A percentile compares a stretch with the other conserved stretches of the same genome.
phyloP scores from a whole-genome alignment of 2,888 invertebrate species.

The Tethea ocularis region DNA sequence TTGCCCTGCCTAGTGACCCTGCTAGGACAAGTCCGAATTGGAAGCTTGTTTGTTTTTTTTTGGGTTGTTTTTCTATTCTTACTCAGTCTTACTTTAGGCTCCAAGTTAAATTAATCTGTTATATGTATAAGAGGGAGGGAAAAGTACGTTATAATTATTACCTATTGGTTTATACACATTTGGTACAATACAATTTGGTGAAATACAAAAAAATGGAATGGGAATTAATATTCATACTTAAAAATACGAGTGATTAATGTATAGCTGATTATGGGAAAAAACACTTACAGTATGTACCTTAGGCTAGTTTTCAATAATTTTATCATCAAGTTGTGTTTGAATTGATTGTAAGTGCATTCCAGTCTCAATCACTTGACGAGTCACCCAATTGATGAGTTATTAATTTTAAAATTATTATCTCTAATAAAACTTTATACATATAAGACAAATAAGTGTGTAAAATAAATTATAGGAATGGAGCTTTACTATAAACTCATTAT shows the following conservation, averaged over 20 bases:
- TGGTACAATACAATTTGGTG: too few relatives aligned
- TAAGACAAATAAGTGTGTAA: not conserved
- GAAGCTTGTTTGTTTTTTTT: not conserved
- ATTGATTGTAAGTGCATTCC: not conserved
- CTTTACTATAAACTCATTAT: too few relatives aligned
- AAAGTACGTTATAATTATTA: conserved; percentile 5
- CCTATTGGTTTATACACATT: not conserved
- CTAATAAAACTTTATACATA: not conserved
- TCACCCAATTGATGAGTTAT: not conserved
- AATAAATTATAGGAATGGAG: not conserved
- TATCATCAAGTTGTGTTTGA: not conserved
- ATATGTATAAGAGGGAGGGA: conserved; percentile 3
- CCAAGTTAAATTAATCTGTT: conserved; percentile 19
- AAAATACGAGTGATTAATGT: not conserved
- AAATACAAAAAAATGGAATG: conserved; percentile 13
- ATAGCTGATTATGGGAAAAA: not conserved
- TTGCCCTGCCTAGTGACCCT: too few relatives aligned
- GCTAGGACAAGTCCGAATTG: too few relatives aligned
- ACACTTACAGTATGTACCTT: not conserved
- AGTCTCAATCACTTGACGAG: not conserved
- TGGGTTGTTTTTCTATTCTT: conserved; percentile 13
- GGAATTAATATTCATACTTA: not conserved
- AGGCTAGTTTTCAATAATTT: not conserved
- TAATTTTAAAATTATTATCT: not conserved
- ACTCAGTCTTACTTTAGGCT: conserved; percentile 40